Percentiles rank a stretch among this genome's conserved stretches.
Evolutionary conservation across 2,797 vertebrate species (phyloP).

Genomic region (Halcyon chelicuti): DNA sequence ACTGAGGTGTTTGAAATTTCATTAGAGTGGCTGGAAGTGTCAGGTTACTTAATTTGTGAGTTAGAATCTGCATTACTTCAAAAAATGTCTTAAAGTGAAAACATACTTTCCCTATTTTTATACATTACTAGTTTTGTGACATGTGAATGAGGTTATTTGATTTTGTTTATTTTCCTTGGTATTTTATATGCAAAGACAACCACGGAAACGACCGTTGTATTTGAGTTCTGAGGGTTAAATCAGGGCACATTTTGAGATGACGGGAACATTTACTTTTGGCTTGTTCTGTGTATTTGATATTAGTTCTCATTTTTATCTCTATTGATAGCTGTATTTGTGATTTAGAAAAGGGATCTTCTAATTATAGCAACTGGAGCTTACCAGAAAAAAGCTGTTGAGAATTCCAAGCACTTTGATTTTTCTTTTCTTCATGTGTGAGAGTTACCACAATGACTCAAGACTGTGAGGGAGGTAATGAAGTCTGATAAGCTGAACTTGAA

Average conservation of each 20-base stretch:
- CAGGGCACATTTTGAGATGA: background rate
- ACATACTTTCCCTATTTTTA: background rate
- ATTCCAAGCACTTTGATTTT: slow-evolving; percentile 9
- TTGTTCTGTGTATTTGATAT: background rate
- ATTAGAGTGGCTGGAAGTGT: background rate
- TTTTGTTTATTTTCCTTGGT: background rate
- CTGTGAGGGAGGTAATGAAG: background rate
- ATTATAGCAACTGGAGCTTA: slow-evolving; percentile 25
- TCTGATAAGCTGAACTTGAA: slow-evolving; percentile 28
- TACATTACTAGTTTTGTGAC: background rate
- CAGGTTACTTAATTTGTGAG: background rate
- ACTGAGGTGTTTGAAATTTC: background rate
- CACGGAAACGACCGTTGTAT: background rate
- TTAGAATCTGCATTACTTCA: background rate
- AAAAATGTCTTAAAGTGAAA: background rate
- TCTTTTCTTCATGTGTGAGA: background rate
- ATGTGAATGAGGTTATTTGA: background rate
- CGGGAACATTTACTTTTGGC: background rate
- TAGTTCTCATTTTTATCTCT: slow-evolving; percentile 11
- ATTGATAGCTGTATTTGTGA: slow-evolving; percentile 15
- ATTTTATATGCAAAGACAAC: background rate
- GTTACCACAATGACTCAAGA: background rate
- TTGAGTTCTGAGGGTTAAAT: background rate
- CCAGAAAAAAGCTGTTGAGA: slow-evolving; percentile 22
- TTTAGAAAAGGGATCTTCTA: slow-evolving; percentile 1